Evolutionary conservation across 2,797 vertebrate species (phyloP).

Genomic region (Urocyon cinereoargenteus): DNA sequence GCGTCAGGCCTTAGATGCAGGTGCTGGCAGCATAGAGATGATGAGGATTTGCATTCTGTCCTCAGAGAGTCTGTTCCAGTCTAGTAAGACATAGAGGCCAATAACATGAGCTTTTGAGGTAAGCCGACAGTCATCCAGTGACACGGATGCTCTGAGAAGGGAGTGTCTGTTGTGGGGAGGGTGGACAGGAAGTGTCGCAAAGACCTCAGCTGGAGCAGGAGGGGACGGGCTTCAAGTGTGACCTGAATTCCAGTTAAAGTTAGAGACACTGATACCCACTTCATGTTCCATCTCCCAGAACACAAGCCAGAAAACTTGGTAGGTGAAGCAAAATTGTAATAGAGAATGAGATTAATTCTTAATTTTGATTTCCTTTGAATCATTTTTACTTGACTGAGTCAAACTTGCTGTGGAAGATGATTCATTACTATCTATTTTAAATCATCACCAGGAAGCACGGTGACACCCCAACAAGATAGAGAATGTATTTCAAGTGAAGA

Average conservation of each 20-base stretch:
- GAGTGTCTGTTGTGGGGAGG: rapidly evolving
- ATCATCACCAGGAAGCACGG: slow-evolving; percentile 79
- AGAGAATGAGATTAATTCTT: slow-evolving; percentile 78
- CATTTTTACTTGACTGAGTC: slow-evolving; percentile 82
- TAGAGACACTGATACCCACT: not conserved
- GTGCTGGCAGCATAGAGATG: not conserved
- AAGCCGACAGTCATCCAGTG: not conserved
- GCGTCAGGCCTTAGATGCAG: not conserved
- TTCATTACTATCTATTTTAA: slow-evolving; percentile 83
- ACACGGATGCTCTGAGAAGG: not conserved
- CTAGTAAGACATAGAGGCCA: not conserved
- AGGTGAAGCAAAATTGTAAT: not conserved
- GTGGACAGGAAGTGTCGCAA: not conserved
- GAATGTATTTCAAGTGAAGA: slow-evolving; percentile 73
- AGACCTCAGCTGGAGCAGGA: not conserved
- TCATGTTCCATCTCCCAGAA: not conserved
- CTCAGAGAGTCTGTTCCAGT: not conserved
- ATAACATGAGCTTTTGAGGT: not conserved
- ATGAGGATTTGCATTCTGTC: not conserved
- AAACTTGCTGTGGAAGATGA: slow-evolving; percentile 77
- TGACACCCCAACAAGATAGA: slow-evolving; percentile 75
- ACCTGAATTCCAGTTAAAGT: not conserved
- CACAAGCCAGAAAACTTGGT: not conserved
- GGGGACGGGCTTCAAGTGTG: not conserved
- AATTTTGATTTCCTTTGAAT: slow-evolving; percentile 82